Evolutionary conservation across 2,888 invertebrate genomes (phyloP).

Genomic region (Drosophila fulvimacula): DNA sequence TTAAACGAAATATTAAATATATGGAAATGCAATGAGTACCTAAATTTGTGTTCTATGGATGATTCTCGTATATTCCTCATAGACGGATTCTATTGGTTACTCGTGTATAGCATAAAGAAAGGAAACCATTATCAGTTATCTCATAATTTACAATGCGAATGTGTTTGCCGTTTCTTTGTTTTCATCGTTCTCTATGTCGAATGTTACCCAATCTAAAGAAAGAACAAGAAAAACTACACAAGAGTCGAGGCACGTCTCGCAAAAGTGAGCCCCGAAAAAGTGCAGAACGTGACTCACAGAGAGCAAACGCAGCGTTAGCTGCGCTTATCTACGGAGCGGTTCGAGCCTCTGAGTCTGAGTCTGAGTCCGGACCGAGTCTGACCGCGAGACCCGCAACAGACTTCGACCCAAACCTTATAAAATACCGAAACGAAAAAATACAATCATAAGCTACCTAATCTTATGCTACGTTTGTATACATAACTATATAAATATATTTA

Average conservation of each 20-base stretch:
- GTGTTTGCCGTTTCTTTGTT: conserved; percentile 13
- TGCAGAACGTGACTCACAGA: conserved; percentile 42
- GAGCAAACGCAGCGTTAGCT: conserved; percentile 2
- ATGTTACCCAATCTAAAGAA: conserved; percentile 30
- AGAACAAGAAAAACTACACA: conserved; percentile 1
- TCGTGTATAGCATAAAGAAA: neutral
- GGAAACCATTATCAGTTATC: conserved; percentile 21
- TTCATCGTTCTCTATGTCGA: conserved; percentile 13
- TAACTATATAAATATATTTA: neutral
- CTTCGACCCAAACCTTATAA: conserved; percentile 25
- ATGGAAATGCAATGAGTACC: neutral
- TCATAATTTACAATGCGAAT: conserved; percentile 36
- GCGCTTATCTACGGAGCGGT: conserved; percentile 8
- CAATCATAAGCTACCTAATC: conserved; percentile 43
- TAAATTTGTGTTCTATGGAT: too few species aligned
- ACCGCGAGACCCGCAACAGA: conserved; percentile 2
- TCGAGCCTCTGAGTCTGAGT: conserved; percentile 15
- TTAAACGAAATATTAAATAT: too few species aligned
- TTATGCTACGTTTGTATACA: conserved; percentile 35
- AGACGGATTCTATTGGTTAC: neutral
- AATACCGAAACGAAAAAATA: conserved; percentile 1
- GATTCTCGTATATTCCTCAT: too few species aligned
- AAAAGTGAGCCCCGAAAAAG: conserved; percentile 22
- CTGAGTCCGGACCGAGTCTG: neutral
- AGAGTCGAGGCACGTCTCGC: conserved; percentile 23